Evolutionary conservation across 2,113 vertebrate genomes (phyloP), one percentile per base, ranked within the genome.

Genomic region (Ceyx melanurus): DNA sequence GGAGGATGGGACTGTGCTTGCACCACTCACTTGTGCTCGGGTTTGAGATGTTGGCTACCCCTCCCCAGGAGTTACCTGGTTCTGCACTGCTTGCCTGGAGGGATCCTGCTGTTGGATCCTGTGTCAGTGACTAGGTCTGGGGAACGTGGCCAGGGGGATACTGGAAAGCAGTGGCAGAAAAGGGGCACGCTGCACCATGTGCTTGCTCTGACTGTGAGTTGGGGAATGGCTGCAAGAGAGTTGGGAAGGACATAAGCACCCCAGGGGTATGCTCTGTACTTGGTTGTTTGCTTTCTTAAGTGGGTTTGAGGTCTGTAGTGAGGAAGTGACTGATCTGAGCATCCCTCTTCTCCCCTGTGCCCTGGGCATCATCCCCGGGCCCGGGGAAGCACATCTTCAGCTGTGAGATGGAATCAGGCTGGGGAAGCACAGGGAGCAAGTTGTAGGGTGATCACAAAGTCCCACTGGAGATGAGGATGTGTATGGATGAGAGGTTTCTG

Each of bases 141-240:
- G 64, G 23, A 48, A 8, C 12, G 29, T 14, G 50, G 31, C 67
- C 62, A 6, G 29, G 45, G 66, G 18, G 50, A 17, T 20, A 37
- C 12, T 0, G 3, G 53, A 10, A 45, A 60, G 74, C 0, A 0
- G 15, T 50, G 85, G 33, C 5, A 1, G 82, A 83, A 40, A 22
- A 5, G 13, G 5, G 45, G 6, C 2, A 4, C 42, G 60, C 46
- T 42, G 1, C 0, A 5, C 46, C 45, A 45, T 3, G 1, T 73
- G 62, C 22, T 80, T 25, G 73, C 40, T 56, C 26, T 0, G 3
- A 7, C n/a, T 0, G 0, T 1, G 26, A 26, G 29, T 33, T 8
- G 42, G 57, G 42, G 68, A 75, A 45, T 15, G n/a, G 20, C 35
- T 20, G 12, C 2, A 45, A 40, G 83, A 42, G 78, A 16, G 33